Base-by-base conservation (phyloP, 2,113 vertebrate species). In the Melanocharis versteri region DNA sequence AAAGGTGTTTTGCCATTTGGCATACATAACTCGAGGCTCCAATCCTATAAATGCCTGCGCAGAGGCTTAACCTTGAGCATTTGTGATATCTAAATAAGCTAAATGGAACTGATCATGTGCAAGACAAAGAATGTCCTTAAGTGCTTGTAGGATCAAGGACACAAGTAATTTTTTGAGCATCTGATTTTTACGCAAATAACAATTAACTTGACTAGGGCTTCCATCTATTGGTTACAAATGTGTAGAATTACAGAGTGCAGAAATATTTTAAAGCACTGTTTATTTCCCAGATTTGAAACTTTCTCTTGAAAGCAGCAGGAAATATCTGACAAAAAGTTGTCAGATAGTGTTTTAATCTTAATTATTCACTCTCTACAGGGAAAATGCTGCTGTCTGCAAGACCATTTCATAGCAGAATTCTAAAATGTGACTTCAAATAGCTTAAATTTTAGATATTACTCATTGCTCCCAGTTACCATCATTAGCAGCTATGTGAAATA, bases 341-440 rank as follows among this genome's bases (percentile, higher is more conserved):
- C 81, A 95, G 78, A 48, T 13, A 66, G 51, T 70, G 24, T 73
- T 91, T 90, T 87, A 93, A 87, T 91, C 83, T 91, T 94, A 89
- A 93, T 93, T 85, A 94, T 83, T 89, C 84, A 39, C 33, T 61
- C 33, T 91, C 66, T 65, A 85, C 42, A 47, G 58, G n/a, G 53
- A 77, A 93, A 97, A 88, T 54, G 61, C 44, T 88, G 31, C 20
- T 57, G 28, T 66, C 54, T 95, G 56, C 54, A 78, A 86, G 71
- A 93, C 56, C 30, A 66, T 69, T 88, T 54, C 39, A 93, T 60
- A 90, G 71, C 33, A 86, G 54, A 94, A 91, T 70, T 80, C 50
- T 83, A 66, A 90, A 96, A 72, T 40, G 30, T 70, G 58, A 35
- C 85, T 71, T 82, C 88, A 88, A 94, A 89, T 62, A 76, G 70